Percentiles rank a stretch among this genome's conserved stretches.
Evolutionary conservation across 2,888 invertebrate species (phyloP).

Genomic region (Pyrochroa serraticornis): DNA sequence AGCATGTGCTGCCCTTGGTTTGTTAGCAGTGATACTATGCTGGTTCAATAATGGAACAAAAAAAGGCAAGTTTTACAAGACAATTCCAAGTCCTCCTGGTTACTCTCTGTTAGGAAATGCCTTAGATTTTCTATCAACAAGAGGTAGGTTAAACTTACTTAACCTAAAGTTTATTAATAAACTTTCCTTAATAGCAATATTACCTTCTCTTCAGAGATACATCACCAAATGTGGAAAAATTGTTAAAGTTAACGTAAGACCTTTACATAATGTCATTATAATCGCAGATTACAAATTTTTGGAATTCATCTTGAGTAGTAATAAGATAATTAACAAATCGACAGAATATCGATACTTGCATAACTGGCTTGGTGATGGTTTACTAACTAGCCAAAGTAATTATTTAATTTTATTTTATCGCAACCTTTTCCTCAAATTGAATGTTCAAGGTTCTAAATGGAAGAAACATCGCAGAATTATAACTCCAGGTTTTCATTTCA

Average conservation of each 20-base stretch:
- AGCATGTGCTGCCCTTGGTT: no score
- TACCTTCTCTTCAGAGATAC: conserved; percentile 9
- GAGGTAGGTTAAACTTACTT: not conserved
- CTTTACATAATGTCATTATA: conserved; percentile 29
- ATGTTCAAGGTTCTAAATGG: conserved; percentile 62
- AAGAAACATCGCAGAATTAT: conserved; percentile 70
- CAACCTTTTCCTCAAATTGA: no score
- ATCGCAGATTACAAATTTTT: conserved; percentile 66
- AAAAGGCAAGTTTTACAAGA: not conserved
- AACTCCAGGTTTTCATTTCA: conserved; percentile 81
- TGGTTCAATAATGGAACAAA: no score
- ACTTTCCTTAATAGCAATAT: conserved; percentile 10
- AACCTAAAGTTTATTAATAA: not conserved
- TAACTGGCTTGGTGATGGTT: conserved; percentile 6
- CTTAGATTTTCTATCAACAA: not conserved
- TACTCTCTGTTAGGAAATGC: conserved; percentile 3
- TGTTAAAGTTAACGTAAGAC: conserved; percentile 3
- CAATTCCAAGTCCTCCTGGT: conserved; percentile 4
- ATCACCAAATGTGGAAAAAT: conserved; percentile 2
- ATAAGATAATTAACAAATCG: conserved; percentile 10
- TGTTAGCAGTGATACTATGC: no score
- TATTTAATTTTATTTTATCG: not conserved
- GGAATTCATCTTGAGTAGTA: conserved; percentile 53
- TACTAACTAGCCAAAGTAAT: conserved; percentile 7
- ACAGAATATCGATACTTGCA: not conserved